These are phyloP conservation scores for Ambastaia sidthimunki DNA, from an alignment of 2,797 vertebrate species.

Conservation along the genomic window DNA sequence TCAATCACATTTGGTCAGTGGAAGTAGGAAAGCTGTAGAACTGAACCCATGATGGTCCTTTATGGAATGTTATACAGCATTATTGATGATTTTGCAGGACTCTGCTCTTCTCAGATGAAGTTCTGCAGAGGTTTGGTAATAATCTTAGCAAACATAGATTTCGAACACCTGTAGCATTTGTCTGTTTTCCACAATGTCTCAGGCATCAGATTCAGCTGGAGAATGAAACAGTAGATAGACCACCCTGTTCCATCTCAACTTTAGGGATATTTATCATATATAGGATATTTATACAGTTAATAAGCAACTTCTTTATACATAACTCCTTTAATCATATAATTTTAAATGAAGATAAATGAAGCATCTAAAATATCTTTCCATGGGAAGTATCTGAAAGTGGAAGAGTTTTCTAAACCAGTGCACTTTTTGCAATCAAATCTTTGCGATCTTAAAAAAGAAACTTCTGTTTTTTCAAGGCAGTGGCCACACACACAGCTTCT, in stretches of 20 bases:
- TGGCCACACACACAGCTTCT: constrained; percentile 6
- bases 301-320: constrained; percentile 10
- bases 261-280: constrained; percentile 28
- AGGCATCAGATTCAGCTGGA: constrained; percentile 32
- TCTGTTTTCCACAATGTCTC: constrained; percentile 39
- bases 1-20: background rate
- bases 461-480: background rate
- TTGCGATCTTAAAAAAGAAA: background rate
- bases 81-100: background rate
- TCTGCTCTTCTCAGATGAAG: constrained; percentile 28
- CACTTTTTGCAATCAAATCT: background rate
- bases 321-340: constrained; percentile 9
- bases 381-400: constrained; percentile 10
- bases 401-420: background rate
- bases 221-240: constrained; percentile 30
- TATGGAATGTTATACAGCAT: background rate
- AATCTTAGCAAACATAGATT: constrained; percentile 16
- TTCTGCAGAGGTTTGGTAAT: background rate
- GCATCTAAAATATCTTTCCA: constrained; percentile 17
- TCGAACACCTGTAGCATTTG: constrained; percentile 47
- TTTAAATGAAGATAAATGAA: constrained; percentile 19
- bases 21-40: background rate
- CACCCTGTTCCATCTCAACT: constrained; percentile 36
- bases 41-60: background rate
- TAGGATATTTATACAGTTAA: constrained; percentile 18